Conservation (phyloP, 2,888 invertebrate genomes). For the Ditylenchus weischeri region DNA sequence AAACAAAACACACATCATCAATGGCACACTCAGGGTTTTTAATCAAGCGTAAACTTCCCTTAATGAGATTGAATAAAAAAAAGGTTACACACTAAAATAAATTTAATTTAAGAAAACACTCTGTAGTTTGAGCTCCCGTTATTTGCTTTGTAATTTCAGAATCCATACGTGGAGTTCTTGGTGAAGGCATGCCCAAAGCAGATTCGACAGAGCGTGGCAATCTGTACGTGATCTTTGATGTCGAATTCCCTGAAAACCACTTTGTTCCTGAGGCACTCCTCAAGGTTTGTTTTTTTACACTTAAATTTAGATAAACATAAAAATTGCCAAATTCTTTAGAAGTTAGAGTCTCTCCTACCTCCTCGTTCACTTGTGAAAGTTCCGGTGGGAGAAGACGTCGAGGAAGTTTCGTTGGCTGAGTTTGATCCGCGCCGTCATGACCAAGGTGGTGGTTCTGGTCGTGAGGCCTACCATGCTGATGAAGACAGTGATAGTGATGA, state of each 20-base stretch:
- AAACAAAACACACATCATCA: no score
- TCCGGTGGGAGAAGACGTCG: conserved; percentile 75
- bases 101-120: no score
- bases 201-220: conserved; percentile 66
- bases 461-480: conserved; percentile 70
- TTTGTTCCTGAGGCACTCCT: conserved; percentile 66
- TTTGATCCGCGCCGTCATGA: conserved; percentile 52
- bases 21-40: no score
- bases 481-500: conserved; percentile 68
- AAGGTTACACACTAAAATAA: no score
- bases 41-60: no score
- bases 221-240: conserved; percentile 79
- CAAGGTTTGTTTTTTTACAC: conserved; percentile 31
- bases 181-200: conserved; percentile 80
- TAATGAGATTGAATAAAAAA: no score
- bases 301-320: background rate
- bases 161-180: conserved; percentile 71
- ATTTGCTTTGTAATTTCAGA: conserved; percentile 55
- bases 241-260: conserved; percentile 78
- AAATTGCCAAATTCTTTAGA: conserved; percentile 62
- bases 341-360: conserved; percentile 74
- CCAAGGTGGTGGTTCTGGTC: conserved; percentile 62
- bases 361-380: conserved; percentile 69
- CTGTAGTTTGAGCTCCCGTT: no score
- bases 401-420: conserved; percentile 73